These are phyloP conservation scores for Noctua comes DNA, from an alignment of 2,888 invertebrate species.

Conservation along the genomic window DNA sequence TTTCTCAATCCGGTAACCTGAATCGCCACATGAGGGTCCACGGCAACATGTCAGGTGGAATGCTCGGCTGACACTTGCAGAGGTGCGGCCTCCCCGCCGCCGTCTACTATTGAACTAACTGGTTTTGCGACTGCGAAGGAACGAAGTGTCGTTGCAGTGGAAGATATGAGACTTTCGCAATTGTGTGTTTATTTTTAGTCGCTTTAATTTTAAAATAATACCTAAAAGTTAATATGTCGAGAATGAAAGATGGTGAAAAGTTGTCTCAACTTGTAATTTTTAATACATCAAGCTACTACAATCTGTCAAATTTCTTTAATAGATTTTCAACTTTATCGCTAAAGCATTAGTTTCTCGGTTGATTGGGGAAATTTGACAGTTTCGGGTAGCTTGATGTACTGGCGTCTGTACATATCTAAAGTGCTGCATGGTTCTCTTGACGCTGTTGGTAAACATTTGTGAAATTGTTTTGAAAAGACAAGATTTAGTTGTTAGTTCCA, in stretches of 20 bases:
- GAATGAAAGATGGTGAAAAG: neutral
- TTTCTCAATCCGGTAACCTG: conserved; percentile 99
- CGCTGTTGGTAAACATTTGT: neutral
- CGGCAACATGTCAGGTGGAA: conserved; percentile 91
- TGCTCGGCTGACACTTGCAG: conserved; percentile 91
- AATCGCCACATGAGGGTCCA: conserved; percentile 99
- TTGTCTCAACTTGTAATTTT: neutral
- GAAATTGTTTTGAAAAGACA: neutral
- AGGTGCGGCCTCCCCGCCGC: conserved; percentile 77
- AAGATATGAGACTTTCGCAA: conserved; percentile 20
- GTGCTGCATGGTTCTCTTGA: neutral
- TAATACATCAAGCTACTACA: neutral
- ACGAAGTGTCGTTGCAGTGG: neutral
- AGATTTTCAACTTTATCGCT: too few species aligned
- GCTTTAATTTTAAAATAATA: neutral
- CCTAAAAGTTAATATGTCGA: neutral
- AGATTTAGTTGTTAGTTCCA: neutral
- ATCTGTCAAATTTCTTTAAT: too few species aligned
- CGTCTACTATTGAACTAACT: conserved; percentile 70
- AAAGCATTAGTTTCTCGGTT: too few species aligned
- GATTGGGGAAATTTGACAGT: too few species aligned
- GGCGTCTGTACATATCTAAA: too few species aligned
- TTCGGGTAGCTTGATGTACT: too few species aligned
- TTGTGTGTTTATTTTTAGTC: conserved; percentile 8
- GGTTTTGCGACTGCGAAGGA: neutral